Evolutionary conservation across 2,797 vertebrate genomes (phyloP).

Genomic region (Dicrostonyx torquatus): DNA sequence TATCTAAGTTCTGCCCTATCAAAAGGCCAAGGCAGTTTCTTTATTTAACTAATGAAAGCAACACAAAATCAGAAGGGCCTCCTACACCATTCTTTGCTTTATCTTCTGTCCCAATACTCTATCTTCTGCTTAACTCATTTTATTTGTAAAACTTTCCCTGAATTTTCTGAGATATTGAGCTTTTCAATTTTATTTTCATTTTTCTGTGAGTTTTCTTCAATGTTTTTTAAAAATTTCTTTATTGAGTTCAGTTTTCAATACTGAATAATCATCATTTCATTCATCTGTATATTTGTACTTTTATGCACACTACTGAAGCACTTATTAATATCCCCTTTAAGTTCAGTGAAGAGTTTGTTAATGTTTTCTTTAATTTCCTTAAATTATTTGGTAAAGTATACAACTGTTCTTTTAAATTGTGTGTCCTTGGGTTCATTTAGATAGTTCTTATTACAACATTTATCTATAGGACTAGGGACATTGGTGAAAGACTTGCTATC

Average conservation of each 20-base stretch:
- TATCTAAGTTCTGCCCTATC: too few relatives aligned
- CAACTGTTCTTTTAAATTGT: neutral
- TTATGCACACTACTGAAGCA: neutral
- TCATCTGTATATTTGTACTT: neutral
- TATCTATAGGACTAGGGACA: too few relatives aligned
- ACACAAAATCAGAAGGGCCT: too few relatives aligned
- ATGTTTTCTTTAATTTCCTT: neutral
- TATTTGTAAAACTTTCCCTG: neutral
- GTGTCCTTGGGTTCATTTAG: neutral
- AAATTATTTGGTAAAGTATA: neutral
- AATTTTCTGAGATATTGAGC: neutral
- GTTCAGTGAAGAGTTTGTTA: neutral
- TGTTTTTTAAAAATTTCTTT: neutral
- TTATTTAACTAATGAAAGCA: too few relatives aligned
- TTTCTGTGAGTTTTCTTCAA: neutral
- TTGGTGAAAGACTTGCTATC: neutral
- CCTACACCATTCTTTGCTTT: too few relatives aligned
- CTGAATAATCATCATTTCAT: neutral
- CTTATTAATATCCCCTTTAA: neutral
- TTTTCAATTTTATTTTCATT: neutral
- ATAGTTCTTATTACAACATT: neutral
- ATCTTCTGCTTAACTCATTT: neutral
- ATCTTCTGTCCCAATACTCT: neutral
- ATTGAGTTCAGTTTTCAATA: neutral
- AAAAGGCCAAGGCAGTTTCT: too few relatives aligned